Base-by-base conservation (phyloP, 2,113 vertebrate species). In the Mormyrus iriodes region DNA sequence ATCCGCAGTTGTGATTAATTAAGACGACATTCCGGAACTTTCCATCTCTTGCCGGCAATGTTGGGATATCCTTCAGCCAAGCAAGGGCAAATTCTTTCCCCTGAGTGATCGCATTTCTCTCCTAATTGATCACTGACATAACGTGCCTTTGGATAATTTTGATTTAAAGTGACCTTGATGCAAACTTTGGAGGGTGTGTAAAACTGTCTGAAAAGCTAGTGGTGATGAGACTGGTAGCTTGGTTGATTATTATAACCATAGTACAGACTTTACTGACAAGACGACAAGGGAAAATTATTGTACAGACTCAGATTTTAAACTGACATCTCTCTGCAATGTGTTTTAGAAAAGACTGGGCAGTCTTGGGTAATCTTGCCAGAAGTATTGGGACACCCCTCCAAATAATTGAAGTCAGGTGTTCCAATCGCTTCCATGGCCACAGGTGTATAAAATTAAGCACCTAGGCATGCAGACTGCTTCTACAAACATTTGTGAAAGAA, bases 101-200 rank as follows among this genome's bases (percentile, higher is more conserved):
- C 24, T 27, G 51, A 83, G 76, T 42, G 52, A 55, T 65, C 46
- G 52, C 39, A 44, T 83, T 27, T 55, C 88, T 82, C 17, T 88
- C 73, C 17, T 82, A 88, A 88, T 31, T 83, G 88, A 88, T 88
- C 51, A 42, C 76, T 89, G 53, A 55, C 76, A 79, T 42, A 48
- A 76, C 17, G 8, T 39, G 48, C 17, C 48, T 42, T 88, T 52
- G 69, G 46, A 79, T 53, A 51, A 88, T 49, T 73, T 53, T 79
- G 46, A 53, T 82, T 51, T 17, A 86, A 52, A 86, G n/a, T 52
- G n/a, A 19, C 82, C 42, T 84, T 84, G 44, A 44, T 9, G 17
- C 19, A 10, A 46, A 83, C 24, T 53, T 35, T 53, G 35, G 49
- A 86, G 27, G 27, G 21, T 35, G 5, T 17, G 10, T 6, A 0